A percentile compares a stretch with the other conserved stretches of the same genome.
Evolutionary conservation across 23 tunicate species (phyloP).

Genomic region (Corella eumyota): DNA sequence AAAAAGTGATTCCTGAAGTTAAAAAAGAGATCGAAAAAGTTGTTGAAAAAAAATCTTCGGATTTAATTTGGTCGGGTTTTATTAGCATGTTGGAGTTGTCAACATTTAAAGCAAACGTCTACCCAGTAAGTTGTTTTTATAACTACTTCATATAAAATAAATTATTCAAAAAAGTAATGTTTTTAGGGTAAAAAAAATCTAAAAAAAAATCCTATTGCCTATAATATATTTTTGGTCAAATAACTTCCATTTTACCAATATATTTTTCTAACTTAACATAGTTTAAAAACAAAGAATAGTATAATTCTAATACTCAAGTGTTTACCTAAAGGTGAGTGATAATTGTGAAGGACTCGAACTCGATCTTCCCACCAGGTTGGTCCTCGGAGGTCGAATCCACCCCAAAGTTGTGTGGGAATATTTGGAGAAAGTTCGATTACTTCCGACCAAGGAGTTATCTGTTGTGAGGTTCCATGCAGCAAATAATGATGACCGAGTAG

Average conservation of each 20-base stretch:
- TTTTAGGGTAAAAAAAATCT: neutral
- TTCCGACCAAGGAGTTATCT: slow-evolving; percentile 56
- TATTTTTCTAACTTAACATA: neutral
- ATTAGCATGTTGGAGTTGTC: slow-evolving; percentile 82
- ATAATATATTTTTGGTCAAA: neutral
- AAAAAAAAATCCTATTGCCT: neutral
- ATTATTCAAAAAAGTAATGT: neutral
- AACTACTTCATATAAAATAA: neutral
- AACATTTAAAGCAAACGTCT: slow-evolving; percentile 69
- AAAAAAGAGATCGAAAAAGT: neutral
- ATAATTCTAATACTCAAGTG: neutral
- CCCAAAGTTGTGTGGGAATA: slow-evolving; percentile 91
- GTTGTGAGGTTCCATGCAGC: slow-evolving; percentile 78
- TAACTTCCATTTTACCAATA: neutral
- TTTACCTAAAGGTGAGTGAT: slow-evolving; percentile 29
- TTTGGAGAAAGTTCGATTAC: slow-evolving; percentile 37
- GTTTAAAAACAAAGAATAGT: neutral
- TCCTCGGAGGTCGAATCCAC: slow-evolving; percentile 76
- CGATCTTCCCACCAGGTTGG: slow-evolving; percentile 47
- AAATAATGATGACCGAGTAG: slow-evolving; percentile 70
- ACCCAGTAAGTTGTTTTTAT: slow-evolving; percentile 40
- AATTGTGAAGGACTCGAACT: slow-evolving; percentile 40
- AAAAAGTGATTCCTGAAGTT: neutral
- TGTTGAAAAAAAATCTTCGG: neutral
- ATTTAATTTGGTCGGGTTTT: slow-evolving; percentile 62